These are phyloP conservation scores for Thripadectes ignobilis DNA, from an alignment of 2,797 vertebrate genomes.

Conservation along the genomic window DNA sequence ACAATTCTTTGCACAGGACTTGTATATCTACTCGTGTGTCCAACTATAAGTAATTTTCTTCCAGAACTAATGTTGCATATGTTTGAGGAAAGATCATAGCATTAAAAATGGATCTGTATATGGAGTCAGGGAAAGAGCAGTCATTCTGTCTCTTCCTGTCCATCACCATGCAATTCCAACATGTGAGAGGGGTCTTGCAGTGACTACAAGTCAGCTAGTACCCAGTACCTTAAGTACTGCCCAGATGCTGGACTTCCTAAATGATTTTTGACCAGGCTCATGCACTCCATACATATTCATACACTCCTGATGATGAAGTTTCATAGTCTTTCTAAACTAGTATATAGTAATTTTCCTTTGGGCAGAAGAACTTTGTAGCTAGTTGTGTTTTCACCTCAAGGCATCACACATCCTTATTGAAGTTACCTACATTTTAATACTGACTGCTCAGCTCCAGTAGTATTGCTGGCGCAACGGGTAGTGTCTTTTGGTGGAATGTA, in stretches of 20 bases:
- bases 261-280: neutral
- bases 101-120: neutral
- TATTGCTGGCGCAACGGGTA: neutral
- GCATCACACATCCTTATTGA: accelerated
- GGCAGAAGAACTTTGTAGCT: neutral
- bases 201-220: neutral
- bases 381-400: neutral
- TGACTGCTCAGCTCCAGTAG: neutral
- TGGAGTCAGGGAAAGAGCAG: neutral
- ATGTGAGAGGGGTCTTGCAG: neutral
- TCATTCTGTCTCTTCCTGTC: neutral
- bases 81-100: neutral
- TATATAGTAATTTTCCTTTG: neutral
- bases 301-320: neutral
- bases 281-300: neutral
- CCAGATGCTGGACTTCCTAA: neutral
- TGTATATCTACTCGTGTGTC: neutral
- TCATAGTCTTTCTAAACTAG: neutral
- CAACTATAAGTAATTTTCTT: neutral
- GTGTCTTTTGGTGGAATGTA: neutral
- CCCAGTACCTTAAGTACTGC: neutral
- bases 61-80: neutral
- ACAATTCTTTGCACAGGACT: neutral
- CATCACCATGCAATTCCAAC: neutral
- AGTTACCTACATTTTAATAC: neutral